phyloP scores from a whole-genome alignment of 2,113 vertebrate species.

The Bombycilla garrulus region DNA sequence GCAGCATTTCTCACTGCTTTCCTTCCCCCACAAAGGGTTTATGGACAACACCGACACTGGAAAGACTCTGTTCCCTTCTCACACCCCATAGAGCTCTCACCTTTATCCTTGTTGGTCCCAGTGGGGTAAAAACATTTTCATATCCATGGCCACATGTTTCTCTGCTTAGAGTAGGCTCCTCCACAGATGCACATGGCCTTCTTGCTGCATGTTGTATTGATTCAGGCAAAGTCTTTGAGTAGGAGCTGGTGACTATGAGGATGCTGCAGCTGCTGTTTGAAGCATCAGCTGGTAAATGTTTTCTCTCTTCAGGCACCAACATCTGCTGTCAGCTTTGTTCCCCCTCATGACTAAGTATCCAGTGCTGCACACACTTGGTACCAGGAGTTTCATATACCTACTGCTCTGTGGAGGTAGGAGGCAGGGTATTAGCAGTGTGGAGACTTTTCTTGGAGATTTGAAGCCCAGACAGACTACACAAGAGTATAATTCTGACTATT shows the following conservation, averaged over 20 bases:
- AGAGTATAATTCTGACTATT: not conserved
- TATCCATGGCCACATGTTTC: not conserved
- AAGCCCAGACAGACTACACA: not conserved
- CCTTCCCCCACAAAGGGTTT: not conserved
- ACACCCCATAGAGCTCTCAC: not conserved
- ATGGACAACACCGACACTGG: not conserved
- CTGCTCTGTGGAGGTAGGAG: not conserved
- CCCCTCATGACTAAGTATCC: not conserved
- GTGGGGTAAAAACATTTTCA: not conserved
- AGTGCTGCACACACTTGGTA: not conserved
- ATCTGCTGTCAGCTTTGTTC: not conserved
- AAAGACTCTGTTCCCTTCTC: not conserved
- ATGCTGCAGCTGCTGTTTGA: constrained; percentile 31
- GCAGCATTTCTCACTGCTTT: not conserved
- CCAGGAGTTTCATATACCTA: not conserved
- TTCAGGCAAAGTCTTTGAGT: constrained; percentile 4
- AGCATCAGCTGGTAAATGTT: constrained; percentile 9
- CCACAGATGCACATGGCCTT: not conserved
- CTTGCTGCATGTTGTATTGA: not conserved
- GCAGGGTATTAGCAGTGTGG: not conserved
- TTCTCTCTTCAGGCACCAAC: constrained; percentile 4
- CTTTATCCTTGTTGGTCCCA: not conserved
- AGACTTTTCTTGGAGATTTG: not conserved
- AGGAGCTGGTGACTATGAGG: not conserved
- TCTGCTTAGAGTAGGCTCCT: not conserved